Conservation (phyloP, 2,888 invertebrate species). For the Imbricaverruca yamaguchii region DNA sequence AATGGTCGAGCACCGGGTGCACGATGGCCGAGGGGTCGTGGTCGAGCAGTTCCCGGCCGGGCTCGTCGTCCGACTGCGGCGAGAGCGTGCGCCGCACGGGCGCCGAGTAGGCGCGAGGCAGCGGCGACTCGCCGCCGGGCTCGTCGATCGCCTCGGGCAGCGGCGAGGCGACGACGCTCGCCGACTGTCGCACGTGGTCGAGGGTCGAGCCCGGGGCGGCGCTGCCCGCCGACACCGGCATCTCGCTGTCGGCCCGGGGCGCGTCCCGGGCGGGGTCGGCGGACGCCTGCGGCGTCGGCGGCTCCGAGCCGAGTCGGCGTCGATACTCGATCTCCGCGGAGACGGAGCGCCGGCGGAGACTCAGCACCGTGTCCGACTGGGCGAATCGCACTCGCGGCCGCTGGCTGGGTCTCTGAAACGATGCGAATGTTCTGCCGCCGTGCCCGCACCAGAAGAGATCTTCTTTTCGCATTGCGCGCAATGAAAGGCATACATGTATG, state of each 20-base stretch:
- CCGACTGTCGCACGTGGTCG: not conserved
- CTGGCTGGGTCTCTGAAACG: not conserved
- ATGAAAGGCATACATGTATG: not conserved
- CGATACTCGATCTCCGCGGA: conserved; percentile 46
- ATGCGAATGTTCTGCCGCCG: too few species aligned
- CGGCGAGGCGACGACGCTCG: not conserved
- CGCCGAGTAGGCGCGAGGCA: not conserved
- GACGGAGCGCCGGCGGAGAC: conserved; percentile 46
- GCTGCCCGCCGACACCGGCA: not conserved
- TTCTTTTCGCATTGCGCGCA: not conserved
- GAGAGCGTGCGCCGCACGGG: not conserved
- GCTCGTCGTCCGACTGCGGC: conserved; percentile 24
- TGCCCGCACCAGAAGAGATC: not conserved
- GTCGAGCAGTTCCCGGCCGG: conserved; percentile 38
- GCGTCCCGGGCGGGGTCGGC: conserved; percentile 38
- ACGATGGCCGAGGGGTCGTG: conserved; percentile 39
- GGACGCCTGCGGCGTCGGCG: conserved; percentile 51
- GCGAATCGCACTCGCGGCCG: conserved; percentile 43
- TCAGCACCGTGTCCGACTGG: conserved; percentile 47
- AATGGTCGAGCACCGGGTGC: conserved; percentile 5
- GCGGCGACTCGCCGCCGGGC: not conserved
- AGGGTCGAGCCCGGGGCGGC: conserved; percentile 35
- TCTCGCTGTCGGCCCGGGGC: conserved; percentile 13
- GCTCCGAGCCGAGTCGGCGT: conserved; percentile 47
- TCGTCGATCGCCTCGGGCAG: not conserved